A percentile compares a stretch with the other conserved stretches of the same genome.
phyloP scores from a whole-genome alignment of 2,113 vertebrate genomes.

The Polypterus senegalus region DNA sequence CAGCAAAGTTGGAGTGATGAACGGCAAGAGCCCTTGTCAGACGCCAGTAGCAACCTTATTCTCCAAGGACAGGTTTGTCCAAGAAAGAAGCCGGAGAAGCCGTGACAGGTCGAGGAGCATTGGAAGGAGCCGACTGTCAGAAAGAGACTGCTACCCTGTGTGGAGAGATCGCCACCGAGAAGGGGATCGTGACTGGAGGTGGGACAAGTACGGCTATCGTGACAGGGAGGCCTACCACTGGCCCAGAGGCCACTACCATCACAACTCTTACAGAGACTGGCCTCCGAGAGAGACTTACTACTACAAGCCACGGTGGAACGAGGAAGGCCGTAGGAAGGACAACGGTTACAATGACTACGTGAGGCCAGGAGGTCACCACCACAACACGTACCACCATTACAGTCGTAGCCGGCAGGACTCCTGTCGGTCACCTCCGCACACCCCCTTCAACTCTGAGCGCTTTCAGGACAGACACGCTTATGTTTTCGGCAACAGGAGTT shows the following conservation, averaged over 20 bases:
- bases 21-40: no score
- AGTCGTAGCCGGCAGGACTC: conserved; percentile 28
- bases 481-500: background rate
- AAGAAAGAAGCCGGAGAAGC: no score
- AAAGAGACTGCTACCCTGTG: conserved; percentile 28
- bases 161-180: conserved; percentile 44
- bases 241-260: conserved; percentile 29
- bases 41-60: no score
- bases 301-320: conserved; percentile 31
- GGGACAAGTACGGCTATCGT: conserved; percentile 46
- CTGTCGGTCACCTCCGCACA: conserved; percentile 14
- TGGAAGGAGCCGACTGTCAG: conserved; percentile 35
- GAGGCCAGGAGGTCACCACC: background rate
- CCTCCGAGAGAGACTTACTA: conserved; percentile 34
- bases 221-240: conserved; percentile 37
- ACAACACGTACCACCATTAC: conserved; percentile 19
- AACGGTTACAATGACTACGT: conserved; percentile 16
- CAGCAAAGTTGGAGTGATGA: no score
- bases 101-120: no score
- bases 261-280: conserved; percentile 23
- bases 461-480: background rate
- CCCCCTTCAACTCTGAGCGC: conserved; percentile 19
- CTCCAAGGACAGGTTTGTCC: no score
- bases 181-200: conserved; percentile 32
- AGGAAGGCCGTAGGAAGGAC: conserved; percentile 20